A percentile compares a stretch with the other conserved stretches of the same genome.
These are phyloP conservation scores for Colinus virginianus DNA, from an alignment of 2,113 vertebrate species.

Conservation along the genomic window DNA sequence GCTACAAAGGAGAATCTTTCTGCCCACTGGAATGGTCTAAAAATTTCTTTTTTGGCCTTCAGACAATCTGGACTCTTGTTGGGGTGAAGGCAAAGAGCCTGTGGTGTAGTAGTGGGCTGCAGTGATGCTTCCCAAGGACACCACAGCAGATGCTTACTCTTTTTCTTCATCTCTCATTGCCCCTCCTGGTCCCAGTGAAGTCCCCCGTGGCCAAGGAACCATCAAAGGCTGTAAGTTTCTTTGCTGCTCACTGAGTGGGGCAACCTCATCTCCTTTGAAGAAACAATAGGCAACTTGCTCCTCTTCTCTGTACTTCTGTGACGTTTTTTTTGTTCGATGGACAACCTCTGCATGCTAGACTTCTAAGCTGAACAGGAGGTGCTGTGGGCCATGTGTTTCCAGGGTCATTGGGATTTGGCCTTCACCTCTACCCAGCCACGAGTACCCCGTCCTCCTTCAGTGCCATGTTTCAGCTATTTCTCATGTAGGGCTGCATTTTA, in stretches of 20 bases:
- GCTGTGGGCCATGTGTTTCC: neutral
- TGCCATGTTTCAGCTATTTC: neutral
- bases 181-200: neutral
- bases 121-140: neutral
- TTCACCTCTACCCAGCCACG: neutral
- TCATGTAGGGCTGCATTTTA: neutral
- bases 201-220: neutral
- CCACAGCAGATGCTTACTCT: neutral
- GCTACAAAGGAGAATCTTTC: neutral
- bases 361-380: neutral
- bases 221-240: fast-evolving
- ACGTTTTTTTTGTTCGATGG: neutral
- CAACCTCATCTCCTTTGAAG: neutral
- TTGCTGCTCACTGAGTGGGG: neutral
- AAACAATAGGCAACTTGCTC: neutral
- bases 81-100: neutral
- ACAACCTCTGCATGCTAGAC: neutral
- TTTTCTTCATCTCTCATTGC: neutral
- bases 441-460: fast-evolving
- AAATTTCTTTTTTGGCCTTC: neutral
- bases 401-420: neutral
- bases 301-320: neutral
- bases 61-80: neutral
- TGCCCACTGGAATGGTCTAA: neutral
- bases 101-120: neutral